These are phyloP conservation scores for Dromius quadrimaculatus DNA, from an alignment of 2,888 invertebrate species.

Conservation along the genomic window DNA sequence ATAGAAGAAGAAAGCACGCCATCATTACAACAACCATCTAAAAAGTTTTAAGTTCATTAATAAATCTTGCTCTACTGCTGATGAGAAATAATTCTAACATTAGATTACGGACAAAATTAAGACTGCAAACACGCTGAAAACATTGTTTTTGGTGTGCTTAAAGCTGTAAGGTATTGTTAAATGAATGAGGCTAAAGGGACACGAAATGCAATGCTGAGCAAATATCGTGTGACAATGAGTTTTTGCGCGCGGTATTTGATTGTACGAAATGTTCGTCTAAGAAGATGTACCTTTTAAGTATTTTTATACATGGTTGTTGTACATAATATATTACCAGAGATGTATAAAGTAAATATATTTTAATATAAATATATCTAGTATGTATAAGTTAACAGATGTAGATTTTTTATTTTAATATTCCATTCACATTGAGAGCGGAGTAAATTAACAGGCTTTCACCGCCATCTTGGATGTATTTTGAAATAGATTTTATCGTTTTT, in stretches of 20 bases:
- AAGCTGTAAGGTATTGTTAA: constrained; percentile 57
- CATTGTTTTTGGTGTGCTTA: constrained; percentile 39
- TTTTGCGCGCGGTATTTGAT: constrained; percentile 16
- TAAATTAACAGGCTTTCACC: no score
- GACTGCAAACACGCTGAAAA: constrained; percentile 49
- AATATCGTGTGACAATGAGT: background rate
- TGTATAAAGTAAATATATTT: constrained; percentile 64
- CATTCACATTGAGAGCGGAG: no score
- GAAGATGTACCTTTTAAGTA: constrained; percentile 57
- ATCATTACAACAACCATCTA: constrained; percentile 47
- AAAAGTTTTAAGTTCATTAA: constrained; percentile 19
- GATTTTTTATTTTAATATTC: constrained; percentile 10
- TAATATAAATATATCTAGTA: constrained; percentile 58
- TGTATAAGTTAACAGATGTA: constrained; percentile 35
- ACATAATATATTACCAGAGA: constrained; percentile 63
- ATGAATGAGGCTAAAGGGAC: constrained; percentile 63
- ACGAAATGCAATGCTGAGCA: constrained; percentile 60
- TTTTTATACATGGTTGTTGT: constrained; percentile 60
- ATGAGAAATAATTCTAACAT: constrained; percentile 34
- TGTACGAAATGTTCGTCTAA: constrained; percentile 50
- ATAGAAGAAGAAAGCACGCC: constrained; percentile 11
- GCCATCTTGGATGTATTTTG: no score
- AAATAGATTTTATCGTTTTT: no score
- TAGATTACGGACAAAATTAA: constrained; percentile 52
- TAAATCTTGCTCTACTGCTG: constrained; percentile 50